phyloP scores from a whole-genome alignment of 2,113 vertebrate genomes.

The Hippocampus abdominalis region DNA sequence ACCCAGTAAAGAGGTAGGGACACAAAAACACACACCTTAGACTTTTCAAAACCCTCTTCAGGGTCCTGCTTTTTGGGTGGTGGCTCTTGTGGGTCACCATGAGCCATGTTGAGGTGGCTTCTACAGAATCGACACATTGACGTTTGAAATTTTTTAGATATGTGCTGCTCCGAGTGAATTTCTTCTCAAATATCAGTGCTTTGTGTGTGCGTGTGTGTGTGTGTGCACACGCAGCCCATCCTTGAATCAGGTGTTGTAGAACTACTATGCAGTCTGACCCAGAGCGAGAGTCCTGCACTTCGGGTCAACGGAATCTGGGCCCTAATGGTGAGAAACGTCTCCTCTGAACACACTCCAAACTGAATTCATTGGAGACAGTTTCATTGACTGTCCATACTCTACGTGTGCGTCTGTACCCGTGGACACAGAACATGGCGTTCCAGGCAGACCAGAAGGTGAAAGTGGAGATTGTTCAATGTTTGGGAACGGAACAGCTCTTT shows the following conservation, averaged over 20 bases:
- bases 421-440: constrained; percentile 95
- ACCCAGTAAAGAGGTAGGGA: constrained; percentile 93
- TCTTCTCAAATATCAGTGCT: neutral
- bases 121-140: too few relatives aligned
- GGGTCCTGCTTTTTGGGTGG: too few relatives aligned
- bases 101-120: too few relatives aligned
- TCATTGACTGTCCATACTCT: neutral
- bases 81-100: too few relatives aligned
- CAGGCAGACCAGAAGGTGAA: constrained; percentile 99
- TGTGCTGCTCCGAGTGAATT: too few relatives aligned
- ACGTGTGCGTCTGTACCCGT: constrained; percentile 24
- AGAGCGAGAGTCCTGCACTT: constrained; percentile 94
- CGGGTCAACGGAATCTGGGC: constrained; percentile 98
- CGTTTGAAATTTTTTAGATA: too few relatives aligned
- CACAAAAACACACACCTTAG: neutral
- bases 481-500: constrained; percentile 97
- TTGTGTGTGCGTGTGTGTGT: neutral
- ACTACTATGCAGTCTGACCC: constrained; percentile 94
- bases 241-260: constrained; percentile 97
- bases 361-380: neutral
- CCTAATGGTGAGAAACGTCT: constrained; percentile 83
- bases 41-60: neutral
- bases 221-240: constrained; percentile 79
- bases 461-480: constrained; percentile 89
- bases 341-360: neutral